Conservation (phyloP, 2,888 invertebrate genomes). For the Panzeria rudis region DNA sequence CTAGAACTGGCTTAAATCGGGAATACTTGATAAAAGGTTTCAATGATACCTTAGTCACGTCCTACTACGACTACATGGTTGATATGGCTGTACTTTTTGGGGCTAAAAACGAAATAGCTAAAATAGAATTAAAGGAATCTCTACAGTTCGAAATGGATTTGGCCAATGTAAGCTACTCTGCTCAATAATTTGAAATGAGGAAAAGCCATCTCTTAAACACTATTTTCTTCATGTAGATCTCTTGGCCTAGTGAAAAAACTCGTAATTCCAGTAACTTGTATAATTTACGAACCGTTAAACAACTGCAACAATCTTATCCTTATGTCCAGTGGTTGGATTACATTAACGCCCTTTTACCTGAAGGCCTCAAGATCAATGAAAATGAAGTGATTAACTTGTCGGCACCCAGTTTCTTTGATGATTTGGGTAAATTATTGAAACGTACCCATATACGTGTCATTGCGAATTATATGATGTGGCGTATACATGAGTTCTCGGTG, state of each 20-base stretch:
- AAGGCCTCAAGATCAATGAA: conserved; percentile 86
- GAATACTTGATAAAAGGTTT: conserved; percentile 93
- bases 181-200: conserved; percentile 84
- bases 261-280: conserved; percentile 95
- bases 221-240: conserved; percentile 86
- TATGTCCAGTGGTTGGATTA: conserved; percentile 87
- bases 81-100: conserved; percentile 94
- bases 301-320: conserved; percentile 90
- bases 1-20: conserved; percentile 91
- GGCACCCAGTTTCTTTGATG: conserved; percentile 91
- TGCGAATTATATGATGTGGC: conserved; percentile 97
- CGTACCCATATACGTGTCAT: conserved; percentile 87
- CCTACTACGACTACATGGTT: conserved; percentile 94
- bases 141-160: conserved; percentile 94
- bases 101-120: conserved; percentile 88
- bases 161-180: conserved; percentile 90
- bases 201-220: background rate
- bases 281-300: conserved; percentile 92
- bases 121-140: conserved; percentile 90
- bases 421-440: conserved; percentile 87
- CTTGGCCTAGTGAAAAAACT: conserved; percentile 93
- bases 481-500: conserved; percentile 91
- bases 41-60: conserved; percentile 91
- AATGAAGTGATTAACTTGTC: conserved; percentile 93
- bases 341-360: conserved; percentile 91